Conservation (phyloP, 2,113 vertebrate genomes). For the Chamaetylas fuelleborni region DNA sequence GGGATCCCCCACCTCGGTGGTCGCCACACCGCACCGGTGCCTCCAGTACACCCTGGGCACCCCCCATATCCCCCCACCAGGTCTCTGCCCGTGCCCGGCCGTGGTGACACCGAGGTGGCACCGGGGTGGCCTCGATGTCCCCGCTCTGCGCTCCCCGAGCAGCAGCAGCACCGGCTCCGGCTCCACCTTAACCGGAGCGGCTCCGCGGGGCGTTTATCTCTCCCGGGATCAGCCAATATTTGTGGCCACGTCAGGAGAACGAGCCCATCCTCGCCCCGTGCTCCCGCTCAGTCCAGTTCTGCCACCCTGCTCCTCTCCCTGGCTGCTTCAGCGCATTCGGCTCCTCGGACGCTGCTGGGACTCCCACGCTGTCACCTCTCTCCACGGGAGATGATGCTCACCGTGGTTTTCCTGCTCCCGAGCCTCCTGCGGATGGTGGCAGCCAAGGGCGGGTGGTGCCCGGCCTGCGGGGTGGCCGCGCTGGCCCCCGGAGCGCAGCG, state of each 20-base stretch:
- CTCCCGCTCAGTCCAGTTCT: neutral
- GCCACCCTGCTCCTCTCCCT: neutral
- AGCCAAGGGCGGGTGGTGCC: neutral
- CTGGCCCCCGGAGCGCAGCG: constrained; percentile 73
- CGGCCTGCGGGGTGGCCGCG: constrained; percentile 67
- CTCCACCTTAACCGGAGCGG: neutral
- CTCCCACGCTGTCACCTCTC: neutral
- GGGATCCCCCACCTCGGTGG: neutral
- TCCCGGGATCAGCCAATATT: constrained; percentile 41
- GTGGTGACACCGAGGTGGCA: too few species aligned
- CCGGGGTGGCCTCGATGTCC: neutral
- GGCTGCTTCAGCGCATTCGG: neutral
- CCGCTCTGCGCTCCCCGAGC: neutral
- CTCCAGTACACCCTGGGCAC: too few species aligned
- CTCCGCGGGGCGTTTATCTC: neutral
- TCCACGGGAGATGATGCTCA: neutral
- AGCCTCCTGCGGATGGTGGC: neutral
- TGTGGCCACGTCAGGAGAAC: neutral
- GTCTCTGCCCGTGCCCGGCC: neutral
- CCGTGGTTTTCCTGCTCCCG: neutral
- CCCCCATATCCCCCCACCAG: accelerated
- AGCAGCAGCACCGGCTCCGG: neutral
- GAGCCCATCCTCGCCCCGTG: neutral
- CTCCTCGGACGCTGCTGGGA: neutral
- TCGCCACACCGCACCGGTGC: neutral